phyloP scores from a whole-genome alignment of 1,140 invertebrate genomes.

The Reticulitermes speratus region DNA sequence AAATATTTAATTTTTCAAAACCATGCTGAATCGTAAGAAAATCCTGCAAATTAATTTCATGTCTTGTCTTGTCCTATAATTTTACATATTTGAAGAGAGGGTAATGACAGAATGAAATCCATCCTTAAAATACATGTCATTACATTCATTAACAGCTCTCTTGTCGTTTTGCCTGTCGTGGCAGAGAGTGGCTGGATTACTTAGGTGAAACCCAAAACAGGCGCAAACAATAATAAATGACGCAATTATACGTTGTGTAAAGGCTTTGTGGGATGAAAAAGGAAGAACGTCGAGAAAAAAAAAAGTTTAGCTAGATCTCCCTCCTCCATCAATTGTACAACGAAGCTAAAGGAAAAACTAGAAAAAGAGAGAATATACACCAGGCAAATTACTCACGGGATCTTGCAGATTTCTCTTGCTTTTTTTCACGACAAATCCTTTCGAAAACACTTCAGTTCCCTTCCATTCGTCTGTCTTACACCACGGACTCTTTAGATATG shows the following conservation, averaged over 20 bases:
- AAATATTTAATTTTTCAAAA: not conserved
- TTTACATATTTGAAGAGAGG: not conserved
- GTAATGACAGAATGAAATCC: not conserved
- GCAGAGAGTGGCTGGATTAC: not conserved
- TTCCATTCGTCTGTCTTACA: not conserved
- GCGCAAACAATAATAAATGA: constrained; percentile 1
- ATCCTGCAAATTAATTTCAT: not conserved
- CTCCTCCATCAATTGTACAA: not conserved
- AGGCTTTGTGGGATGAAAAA: not conserved
- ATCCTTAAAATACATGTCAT: not conserved
- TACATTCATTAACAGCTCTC: not conserved
- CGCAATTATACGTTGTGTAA: not conserved
- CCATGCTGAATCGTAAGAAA: not conserved
- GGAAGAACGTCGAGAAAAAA: not conserved
- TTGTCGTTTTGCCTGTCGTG: not conserved
- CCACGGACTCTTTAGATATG: not conserved
- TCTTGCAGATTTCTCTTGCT: not conserved
- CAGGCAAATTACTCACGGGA: not conserved
- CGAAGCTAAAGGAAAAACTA: not conserved
- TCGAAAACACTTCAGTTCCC: not conserved
- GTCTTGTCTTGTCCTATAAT: not conserved
- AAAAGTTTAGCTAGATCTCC: not conserved
- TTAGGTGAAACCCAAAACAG: constrained; percentile 1
- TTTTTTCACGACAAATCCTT: not conserved
- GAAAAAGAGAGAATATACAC: not conserved